Percentiles rank a stretch among this genome's conserved stretches.
These are phyloP conservation scores for Oreotrochilus melanogaster DNA, from an alignment of 2,113 vertebrate genomes.

Conservation along the genomic window DNA sequence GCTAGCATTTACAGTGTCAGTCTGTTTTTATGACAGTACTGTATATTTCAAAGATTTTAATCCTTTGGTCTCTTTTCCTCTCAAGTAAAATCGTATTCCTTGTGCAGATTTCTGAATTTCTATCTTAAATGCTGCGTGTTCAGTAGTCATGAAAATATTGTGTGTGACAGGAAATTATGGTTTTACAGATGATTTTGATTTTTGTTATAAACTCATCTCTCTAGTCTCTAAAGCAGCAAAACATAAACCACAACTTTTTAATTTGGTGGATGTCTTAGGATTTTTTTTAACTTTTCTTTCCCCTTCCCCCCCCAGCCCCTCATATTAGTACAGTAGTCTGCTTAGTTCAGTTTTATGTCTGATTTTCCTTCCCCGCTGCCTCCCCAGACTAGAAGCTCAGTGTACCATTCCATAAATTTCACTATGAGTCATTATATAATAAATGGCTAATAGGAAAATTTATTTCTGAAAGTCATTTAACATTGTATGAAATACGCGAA, in stretches of 20 bases:
- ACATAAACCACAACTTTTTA: neutral
- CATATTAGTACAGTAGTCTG: neutral
- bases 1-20: neutral
- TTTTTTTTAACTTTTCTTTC: neutral
- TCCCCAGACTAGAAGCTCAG: neutral
- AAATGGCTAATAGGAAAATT: neutral
- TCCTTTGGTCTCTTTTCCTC: neutral
- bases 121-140: slow-evolving; percentile 11
- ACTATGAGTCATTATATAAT: slow-evolving; percentile 7
- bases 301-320: rapidly evolving
- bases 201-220: neutral
- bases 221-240: neutral
- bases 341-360: neutral
- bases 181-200: slow-evolving; percentile 13
- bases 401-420: neutral
- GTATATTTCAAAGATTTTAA: neutral
- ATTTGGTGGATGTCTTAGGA: neutral
- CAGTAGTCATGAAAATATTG: neutral
- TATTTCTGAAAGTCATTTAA: slow-evolving; percentile 38
- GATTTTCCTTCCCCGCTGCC: neutral
- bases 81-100: neutral
- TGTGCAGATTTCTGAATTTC: slow-evolving; percentile 3
- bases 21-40: neutral
- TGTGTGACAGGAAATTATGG: neutral
- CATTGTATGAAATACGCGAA: neutral